A percentile compares a stretch with the other conserved stretches of the same genome.
These are phyloP conservation scores for Chloropsis cyanopogon DNA, from an alignment of 2,113 vertebrate genomes.

Conservation along the genomic window DNA sequence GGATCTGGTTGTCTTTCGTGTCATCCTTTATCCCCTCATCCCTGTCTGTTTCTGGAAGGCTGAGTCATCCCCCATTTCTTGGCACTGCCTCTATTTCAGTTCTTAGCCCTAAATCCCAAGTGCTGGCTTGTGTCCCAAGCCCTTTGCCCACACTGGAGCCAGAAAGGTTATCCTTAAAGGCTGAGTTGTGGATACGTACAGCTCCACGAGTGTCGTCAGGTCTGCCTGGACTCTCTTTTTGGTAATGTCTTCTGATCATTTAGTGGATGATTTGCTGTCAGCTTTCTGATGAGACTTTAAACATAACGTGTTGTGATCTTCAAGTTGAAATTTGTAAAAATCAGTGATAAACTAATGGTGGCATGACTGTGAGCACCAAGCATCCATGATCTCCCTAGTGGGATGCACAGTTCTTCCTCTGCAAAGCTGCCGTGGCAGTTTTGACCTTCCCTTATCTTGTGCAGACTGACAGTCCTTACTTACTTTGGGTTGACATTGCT, in stretches of 20 bases:
- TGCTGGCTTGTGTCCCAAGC: background rate
- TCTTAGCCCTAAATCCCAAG: background rate
- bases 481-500: background rate
- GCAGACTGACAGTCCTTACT: background rate
- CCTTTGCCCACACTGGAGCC: background rate
- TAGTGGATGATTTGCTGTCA: background rate
- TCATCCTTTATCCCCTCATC: background rate
- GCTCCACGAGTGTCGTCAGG: accelerated
- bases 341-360: background rate
- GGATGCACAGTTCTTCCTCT: background rate
- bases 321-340: background rate
- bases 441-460: background rate
- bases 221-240: background rate
- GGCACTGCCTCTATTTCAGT: background rate
- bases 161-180: background rate
- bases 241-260: background rate
- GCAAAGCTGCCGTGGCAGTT: background rate
- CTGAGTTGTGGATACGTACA: accelerated
- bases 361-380: accelerated
- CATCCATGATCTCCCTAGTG: background rate
- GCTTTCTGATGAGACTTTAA: background rate
- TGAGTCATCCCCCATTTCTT: background rate
- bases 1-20: background rate
- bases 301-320: background rate
- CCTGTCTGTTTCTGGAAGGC: background rate